phyloP scores from a whole-genome alignment of 2,888 invertebrate genomes.

The Nomada fabriciana region DNA sequence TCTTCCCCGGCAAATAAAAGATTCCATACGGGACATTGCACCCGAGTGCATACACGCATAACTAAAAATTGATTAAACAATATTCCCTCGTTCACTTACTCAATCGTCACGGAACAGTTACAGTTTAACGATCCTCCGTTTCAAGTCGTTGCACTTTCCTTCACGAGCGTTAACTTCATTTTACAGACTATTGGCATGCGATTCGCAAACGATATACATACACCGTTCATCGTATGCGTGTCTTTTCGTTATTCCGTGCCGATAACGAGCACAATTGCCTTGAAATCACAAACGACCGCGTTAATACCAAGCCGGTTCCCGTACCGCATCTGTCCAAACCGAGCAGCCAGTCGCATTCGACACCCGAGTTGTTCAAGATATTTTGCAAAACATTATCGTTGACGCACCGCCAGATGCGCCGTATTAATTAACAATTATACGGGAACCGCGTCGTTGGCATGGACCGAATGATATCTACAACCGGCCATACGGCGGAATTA shows the following conservation, averaged over 20 bases:
- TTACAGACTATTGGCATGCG: too few species aligned
- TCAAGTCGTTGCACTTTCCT: too few species aligned
- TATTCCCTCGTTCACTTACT: too few species aligned
- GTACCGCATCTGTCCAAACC: conserved; percentile 33
- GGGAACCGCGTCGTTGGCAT: conserved; percentile 41
- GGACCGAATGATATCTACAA: conserved; percentile 55
- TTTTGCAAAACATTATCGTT: conserved; percentile 56
- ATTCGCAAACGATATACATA: neutral
- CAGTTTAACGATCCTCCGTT: too few species aligned
- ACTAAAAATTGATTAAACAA: too few species aligned
- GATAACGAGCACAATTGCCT: conserved; percentile 22
- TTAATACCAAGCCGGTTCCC: conserved; percentile 1
- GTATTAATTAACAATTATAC: conserved; percentile 56
- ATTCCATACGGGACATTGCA: too few species aligned
- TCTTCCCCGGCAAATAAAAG: too few species aligned
- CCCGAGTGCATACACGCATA: too few species aligned
- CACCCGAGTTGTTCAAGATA: conserved; percentile 51
- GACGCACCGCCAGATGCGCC: conserved; percentile 48
- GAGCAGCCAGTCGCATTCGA: conserved; percentile 14
- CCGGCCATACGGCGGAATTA: conserved; percentile 36
- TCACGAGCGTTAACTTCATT: too few species aligned
- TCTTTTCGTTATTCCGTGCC: neutral
- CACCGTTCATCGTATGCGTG: neutral
- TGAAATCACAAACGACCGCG: conserved; percentile 8
- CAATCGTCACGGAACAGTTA: too few species aligned